These are phyloP conservation scores for Pseudomyrmex dendroicus DNA, from an alignment of 1,140 invertebrate species.

Conservation along the genomic window DNA sequence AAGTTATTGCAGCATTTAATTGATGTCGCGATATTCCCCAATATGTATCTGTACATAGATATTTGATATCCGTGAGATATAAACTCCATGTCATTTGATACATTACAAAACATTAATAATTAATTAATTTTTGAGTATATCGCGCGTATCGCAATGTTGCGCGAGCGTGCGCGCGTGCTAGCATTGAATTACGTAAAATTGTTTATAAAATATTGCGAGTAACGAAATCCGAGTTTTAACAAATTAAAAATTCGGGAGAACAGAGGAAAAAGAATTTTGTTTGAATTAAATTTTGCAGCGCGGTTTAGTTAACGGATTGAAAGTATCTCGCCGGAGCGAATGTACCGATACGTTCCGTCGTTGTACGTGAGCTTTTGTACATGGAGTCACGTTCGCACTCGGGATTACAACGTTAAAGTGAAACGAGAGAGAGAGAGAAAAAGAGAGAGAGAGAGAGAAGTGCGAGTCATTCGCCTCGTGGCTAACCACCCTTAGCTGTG, in stretches of 20 bases:
- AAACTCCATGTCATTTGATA: too few species aligned
- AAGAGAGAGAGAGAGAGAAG: background rate
- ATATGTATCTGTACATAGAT: too few species aligned
- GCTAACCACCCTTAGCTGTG: background rate
- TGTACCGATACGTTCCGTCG: constrained; percentile 34
- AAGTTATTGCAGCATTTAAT: background rate
- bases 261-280: background rate
- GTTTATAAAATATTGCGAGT: too few species aligned
- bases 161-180: too few species aligned
- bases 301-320: constrained; percentile 11
- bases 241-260: background rate
- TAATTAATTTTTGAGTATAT: too few species aligned
- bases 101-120: background rate
- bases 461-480: background rate
- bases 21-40: too few species aligned
- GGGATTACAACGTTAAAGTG: constrained; percentile 4
- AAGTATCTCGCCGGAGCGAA: background rate
- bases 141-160: too few species aligned
- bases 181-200: too few species aligned
- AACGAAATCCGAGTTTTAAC: background rate
- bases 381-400: constrained; percentile 38
- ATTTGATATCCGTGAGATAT: background rate
- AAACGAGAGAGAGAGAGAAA: background rate
- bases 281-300: constrained; percentile 3
- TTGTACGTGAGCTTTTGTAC: constrained; percentile 40